Evolutionary conservation across 1,140 invertebrate genomes (phyloP).

Genomic region (Thereuonema tuberculata): DNA sequence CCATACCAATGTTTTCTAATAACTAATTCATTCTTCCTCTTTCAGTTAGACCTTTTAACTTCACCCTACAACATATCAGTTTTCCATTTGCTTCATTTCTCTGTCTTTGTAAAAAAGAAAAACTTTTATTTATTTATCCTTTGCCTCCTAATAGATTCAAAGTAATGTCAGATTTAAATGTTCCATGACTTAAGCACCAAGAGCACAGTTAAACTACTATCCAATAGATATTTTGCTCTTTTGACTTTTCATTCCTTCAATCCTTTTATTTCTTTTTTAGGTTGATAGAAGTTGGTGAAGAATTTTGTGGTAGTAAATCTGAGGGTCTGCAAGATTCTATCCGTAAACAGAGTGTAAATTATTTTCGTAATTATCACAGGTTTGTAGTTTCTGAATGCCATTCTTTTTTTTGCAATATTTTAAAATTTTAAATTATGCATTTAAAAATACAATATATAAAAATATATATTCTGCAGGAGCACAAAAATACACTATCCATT

Average conservation of each 20-base stretch:
- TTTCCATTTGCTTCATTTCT: not conserved
- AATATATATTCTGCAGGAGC: too few species aligned
- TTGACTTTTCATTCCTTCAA: not conserved
- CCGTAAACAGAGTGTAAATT: slow-evolving; percentile 67
- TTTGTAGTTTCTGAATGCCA: slow-evolving; percentile 11
- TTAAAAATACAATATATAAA: too few species aligned
- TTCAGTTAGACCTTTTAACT: too few species aligned
- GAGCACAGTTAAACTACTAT: not conserved
- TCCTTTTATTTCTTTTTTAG: slow-evolving; percentile 31
- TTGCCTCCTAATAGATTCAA: not conserved
- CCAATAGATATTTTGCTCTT: not conserved
- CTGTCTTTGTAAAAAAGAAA: not conserved
- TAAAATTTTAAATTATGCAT: too few species aligned
- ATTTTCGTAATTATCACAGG: slow-evolving; percentile 76
- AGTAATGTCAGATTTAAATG: not conserved
- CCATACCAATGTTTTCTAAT: too few species aligned
- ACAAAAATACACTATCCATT: too few species aligned
- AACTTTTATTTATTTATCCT: not conserved
- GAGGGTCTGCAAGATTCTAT: slow-evolving; percentile 76
- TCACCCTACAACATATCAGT: too few species aligned
- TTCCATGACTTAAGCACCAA: not conserved
- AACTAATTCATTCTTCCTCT: too few species aligned
- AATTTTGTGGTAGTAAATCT: slow-evolving; percentile 76
- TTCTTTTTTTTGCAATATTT: not conserved
- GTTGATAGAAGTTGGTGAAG: slow-evolving; percentile 74